These are phyloP conservation scores for Drepana arcuata DNA, from an alignment of 1,140 invertebrate species.

Conservation along the genomic window DNA sequence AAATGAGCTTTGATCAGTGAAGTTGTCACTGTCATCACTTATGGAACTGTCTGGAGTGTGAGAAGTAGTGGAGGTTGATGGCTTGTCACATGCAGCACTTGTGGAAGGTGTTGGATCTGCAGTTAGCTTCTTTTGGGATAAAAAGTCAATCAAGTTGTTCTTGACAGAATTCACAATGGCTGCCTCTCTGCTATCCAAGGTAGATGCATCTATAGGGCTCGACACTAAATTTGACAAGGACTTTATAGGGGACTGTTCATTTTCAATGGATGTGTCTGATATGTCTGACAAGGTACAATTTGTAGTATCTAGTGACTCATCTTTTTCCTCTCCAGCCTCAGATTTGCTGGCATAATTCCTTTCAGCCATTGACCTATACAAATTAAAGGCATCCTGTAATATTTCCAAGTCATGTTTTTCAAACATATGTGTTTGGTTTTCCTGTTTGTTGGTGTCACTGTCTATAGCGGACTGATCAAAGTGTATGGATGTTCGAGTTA, in stretches of 20 bases:
- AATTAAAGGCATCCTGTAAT: slow-evolving; percentile 71
- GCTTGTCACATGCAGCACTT: slow-evolving; percentile 40
- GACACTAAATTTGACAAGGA: slow-evolving; percentile 76
- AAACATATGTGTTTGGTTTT: slow-evolving; percentile 34
- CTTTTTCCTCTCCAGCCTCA: slow-evolving; percentile 32
- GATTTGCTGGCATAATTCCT: slow-evolving; percentile 51
- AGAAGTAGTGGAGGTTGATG: slow-evolving; percentile 39
- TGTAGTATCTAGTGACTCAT: slow-evolving; percentile 37
- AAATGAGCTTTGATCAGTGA: slow-evolving; percentile 61
- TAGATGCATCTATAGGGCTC: slow-evolving; percentile 71
- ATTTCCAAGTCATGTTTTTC: slow-evolving; percentile 72
- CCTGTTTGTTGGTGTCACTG: slow-evolving; percentile 34
- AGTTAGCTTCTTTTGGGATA: slow-evolving; percentile 46
- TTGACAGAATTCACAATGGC: slow-evolving; percentile 44
- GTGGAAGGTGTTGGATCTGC: slow-evolving; percentile 41
- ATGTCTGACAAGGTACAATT: slow-evolving; percentile 48
- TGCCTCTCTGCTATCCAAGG: slow-evolving; percentile 34
- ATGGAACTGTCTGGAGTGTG: slow-evolving; percentile 47
- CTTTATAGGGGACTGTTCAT: slow-evolving; percentile 75
- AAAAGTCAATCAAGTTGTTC: slow-evolving; percentile 57
- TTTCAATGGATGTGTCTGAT: slow-evolving; percentile 42
- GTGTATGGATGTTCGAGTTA: slow-evolving; percentile 20
- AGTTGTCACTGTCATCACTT: slow-evolving; percentile 57
- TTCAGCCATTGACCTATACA: slow-evolving; percentile 62
- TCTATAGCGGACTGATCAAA: slow-evolving; percentile 19